These are phyloP conservation scores for Sinocyclocheilus anshuiensis DNA, from an alignment of 2,113 vertebrate species.

Conservation along the genomic window DNA sequence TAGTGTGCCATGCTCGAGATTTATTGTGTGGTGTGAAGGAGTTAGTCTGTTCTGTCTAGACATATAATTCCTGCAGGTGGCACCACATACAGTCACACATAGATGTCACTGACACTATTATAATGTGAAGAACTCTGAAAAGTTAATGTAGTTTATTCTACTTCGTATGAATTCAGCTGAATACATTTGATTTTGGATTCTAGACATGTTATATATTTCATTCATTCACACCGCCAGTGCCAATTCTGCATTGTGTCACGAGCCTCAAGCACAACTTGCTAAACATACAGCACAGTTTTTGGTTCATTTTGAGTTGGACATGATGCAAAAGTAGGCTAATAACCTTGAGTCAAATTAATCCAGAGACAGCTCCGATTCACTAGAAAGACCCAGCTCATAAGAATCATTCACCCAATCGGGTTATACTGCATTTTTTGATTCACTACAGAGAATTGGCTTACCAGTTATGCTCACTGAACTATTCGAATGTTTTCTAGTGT, in stretches of 20 bases:
- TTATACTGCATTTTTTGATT: too few species aligned
- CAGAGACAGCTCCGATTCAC: background rate
- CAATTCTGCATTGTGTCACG: too few species aligned
- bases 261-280: background rate
- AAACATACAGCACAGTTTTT: background rate
- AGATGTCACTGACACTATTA: background rate
- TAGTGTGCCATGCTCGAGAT: conserved; percentile 32
- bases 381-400: too few species aligned
- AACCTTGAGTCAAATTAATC: background rate
- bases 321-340: background rate
- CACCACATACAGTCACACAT: background rate
- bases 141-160: background rate
- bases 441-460: too few species aligned
- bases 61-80: conserved; percentile 14
- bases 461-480: too few species aligned
- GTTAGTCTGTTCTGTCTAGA: background rate
- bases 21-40: conserved; percentile 17
- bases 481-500: too few species aligned
- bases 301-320: background rate
- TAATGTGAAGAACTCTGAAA: background rate
- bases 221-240: too few species aligned
- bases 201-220: background rate
- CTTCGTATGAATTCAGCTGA: background rate
- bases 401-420: too few species aligned
- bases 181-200: background rate